Conservation (phyloP, 2,888 invertebrate genomes). For the Caenorhabditis sp. region DNA sequence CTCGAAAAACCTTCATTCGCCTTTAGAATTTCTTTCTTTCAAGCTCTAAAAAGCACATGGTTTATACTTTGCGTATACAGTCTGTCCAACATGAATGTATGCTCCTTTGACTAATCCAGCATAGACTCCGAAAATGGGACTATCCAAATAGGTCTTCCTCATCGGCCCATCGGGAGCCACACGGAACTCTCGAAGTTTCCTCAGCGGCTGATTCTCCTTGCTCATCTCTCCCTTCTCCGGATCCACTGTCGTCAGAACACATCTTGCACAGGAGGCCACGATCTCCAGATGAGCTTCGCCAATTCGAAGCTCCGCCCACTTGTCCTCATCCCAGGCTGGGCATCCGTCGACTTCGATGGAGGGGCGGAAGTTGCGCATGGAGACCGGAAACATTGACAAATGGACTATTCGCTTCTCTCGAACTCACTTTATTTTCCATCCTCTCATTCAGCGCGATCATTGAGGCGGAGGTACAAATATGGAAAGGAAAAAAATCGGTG, state of each 20-base stretch:
- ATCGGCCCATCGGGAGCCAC: constrained; percentile 66
- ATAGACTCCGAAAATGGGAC: constrained; percentile 69
- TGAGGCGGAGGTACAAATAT: constrained; percentile 63
- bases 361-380: constrained; percentile 68
- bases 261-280: constrained; percentile 67
- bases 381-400: constrained; percentile 36
- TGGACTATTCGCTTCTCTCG: neutral
- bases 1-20: neutral
- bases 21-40: constrained; percentile 22
- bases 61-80: constrained; percentile 69
- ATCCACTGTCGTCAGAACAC: constrained; percentile 68
- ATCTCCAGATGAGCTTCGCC: constrained; percentile 67
- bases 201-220: constrained; percentile 61
- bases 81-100: constrained; percentile 70
- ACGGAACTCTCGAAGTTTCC: constrained; percentile 66
- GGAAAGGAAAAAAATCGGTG: constrained; percentile 67
- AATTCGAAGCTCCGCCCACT: constrained; percentile 68
- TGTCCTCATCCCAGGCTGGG: constrained; percentile 71
- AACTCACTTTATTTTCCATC: constrained; percentile 51
- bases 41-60: constrained; percentile 62
- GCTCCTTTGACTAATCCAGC: constrained; percentile 61
- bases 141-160: constrained; percentile 57
- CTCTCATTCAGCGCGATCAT: constrained; percentile 60
- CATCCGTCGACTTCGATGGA: constrained; percentile 64
- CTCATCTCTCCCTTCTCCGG: constrained; percentile 65